These are phyloP conservation scores for Heliconius hortense DNA, from an alignment of 2,888 invertebrate genomes.

Conservation along the genomic window DNA sequence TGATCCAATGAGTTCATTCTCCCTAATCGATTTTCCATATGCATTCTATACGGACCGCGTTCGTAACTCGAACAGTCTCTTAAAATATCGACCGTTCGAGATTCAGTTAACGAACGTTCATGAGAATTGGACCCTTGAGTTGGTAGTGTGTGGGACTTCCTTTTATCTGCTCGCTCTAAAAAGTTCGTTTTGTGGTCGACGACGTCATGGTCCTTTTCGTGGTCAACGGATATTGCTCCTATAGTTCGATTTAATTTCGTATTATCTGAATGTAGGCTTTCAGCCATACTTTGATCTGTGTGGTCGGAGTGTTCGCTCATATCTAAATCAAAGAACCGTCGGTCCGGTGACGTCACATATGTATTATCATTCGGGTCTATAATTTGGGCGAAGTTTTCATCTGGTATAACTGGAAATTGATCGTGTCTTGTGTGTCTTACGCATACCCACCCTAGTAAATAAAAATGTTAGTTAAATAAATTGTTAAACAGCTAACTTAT, in stretches of 20 bases:
- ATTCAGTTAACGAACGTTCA: constrained; percentile 85
- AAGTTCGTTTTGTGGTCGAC: constrained; percentile 57
- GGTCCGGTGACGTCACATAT: constrained; percentile 64
- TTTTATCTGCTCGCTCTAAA: constrained; percentile 58
- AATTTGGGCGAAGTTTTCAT: constrained; percentile 81
- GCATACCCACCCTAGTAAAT: constrained; percentile 85
- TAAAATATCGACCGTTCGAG: constrained; percentile 85
- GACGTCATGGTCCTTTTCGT: constrained; percentile 61
- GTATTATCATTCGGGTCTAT: constrained; percentile 66
- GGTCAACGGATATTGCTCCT: constrained; percentile 52
- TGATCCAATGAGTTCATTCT: constrained; percentile 73
- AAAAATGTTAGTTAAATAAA: neutral
- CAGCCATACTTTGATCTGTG: constrained; percentile 73
- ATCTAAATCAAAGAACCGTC: constrained; percentile 66
- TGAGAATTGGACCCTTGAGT: constrained; percentile 79
- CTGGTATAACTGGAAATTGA: constrained; percentile 88
- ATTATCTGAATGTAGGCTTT: constrained; percentile 68
- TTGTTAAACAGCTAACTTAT: neutral
- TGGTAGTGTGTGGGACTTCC: constrained; percentile 83
- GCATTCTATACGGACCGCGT: constrained; percentile 56
- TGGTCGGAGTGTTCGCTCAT: constrained; percentile 76
- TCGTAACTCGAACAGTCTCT: constrained; percentile 68
- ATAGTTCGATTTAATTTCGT: constrained; percentile 54
- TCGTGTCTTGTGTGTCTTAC: constrained; percentile 89
- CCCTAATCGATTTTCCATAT: constrained; percentile 61